Evolutionary conservation across 2,797 vertebrate genomes (phyloP).

Genomic region (Eulemur rubriventer): DNA sequence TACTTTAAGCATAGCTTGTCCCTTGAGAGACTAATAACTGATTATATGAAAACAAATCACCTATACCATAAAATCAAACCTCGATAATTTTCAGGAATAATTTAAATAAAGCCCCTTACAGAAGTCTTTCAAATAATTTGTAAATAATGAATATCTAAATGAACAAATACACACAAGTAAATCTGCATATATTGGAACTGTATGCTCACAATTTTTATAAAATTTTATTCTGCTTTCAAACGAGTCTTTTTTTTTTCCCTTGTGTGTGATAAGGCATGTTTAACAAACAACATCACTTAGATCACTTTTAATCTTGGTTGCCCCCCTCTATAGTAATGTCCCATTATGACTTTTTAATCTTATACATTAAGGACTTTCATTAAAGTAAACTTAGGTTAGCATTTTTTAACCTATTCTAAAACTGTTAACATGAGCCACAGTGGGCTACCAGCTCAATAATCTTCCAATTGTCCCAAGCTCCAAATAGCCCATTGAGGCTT

Average conservation of each 20-base stretch:
- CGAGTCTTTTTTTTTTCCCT: background rate
- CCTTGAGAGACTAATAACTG: background rate
- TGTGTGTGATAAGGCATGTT: conserved; percentile 28
- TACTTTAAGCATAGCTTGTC: background rate
- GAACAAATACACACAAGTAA: background rate
- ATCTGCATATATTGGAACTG: background rate
- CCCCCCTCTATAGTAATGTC: conserved; percentile 54
- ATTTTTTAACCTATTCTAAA: conserved; percentile 69
- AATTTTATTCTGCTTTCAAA: conserved; percentile 42
- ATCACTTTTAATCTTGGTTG: conserved; percentile 60
- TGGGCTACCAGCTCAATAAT: conserved; percentile 72
- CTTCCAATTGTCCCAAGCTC: conserved; percentile 74
- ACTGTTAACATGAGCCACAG: conserved; percentile 64
- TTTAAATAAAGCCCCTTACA: conserved; percentile 32
- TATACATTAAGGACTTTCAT: conserved; percentile 70
- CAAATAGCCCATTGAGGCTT: conserved; percentile 70
- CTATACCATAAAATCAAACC: background rate
- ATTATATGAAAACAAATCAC: background rate
- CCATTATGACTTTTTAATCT: conserved; percentile 76
- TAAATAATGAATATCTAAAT: conserved; percentile 22
- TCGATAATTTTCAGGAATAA: background rate
- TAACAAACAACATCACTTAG: conserved; percentile 66
- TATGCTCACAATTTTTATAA: background rate
- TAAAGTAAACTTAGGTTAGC: conserved; percentile 68
- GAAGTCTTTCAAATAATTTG: conserved; percentile 11